Evolutionary conservation across 2,888 invertebrate species (phyloP), one percentile per base, ranked within the genome.

Genomic region (Creontiades dilutus): DNA sequence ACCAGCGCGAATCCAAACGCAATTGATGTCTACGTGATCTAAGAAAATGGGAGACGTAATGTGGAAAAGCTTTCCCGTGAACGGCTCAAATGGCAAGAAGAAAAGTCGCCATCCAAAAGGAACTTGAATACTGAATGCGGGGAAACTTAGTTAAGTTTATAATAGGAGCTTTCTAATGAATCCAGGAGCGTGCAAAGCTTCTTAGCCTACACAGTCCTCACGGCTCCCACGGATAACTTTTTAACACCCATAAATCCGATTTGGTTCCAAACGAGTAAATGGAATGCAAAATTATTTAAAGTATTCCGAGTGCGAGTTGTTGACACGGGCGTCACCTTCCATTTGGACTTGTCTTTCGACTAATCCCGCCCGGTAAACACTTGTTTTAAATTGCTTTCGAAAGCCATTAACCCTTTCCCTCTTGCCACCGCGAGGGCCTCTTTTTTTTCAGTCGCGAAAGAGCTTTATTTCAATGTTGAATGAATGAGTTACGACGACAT

Each of bases 231-330:
- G 80, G 88, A 88, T 88, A 88, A 88, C 88, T 88, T 88, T 88
- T 88, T 88, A 88, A 88, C 88, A 55, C 88, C 78, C 88, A 88
- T 88, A 88, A 88, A 88, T 88, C 88, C 78, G 88, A 19, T 88
- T 88, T 88, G 84, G 75, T 78, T 78, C 85, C 37, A 16, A 48
- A 28, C 46, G 80, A 28, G 61, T 19, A 86, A 90, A 90, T 91
- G 90, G 86, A 86, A 91, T 91, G 90, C 89, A 90, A 90, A 91
- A 91, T 90, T 91, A 91, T 91, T 91, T 91, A 91, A 91, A 91
- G 90, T 87, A 89, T 82, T 82, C 82, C n/a, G 68, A 75, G 46
- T 48, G 86, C 68, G 75, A 86, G 52, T 78, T 88, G 88, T 88
- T 88, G 88, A 88, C 88, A 88, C 88, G 88, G 80, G 61, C 88